These are phyloP conservation scores for Brachirus orientalis DNA, from an alignment of 2,113 vertebrate genomes.

Conservation along the genomic window DNA sequence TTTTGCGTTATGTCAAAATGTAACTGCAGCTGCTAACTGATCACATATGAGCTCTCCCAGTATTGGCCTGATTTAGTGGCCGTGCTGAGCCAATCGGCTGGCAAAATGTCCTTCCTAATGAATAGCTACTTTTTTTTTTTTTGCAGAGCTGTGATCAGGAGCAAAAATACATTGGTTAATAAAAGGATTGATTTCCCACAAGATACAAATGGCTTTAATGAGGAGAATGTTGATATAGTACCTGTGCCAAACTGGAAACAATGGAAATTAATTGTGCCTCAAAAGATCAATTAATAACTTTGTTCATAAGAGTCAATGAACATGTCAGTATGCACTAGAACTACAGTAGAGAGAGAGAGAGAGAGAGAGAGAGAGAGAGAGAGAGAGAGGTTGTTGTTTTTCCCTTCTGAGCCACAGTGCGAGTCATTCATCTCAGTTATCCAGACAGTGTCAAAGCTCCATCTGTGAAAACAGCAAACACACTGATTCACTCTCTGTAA, in stretches of 20 bases:
- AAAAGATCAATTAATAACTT: slow-evolving; percentile 9
- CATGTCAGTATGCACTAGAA: not conserved
- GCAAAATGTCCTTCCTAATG: slow-evolving; percentile 38
- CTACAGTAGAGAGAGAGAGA: not conserved
- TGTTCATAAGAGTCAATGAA: slow-evolving; percentile 8
- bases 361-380: no score
- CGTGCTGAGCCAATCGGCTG: slow-evolving; percentile 50
- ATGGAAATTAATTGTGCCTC: not conserved
- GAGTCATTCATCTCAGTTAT: slow-evolving; percentile 80
- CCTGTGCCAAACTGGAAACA: slow-evolving; percentile 23
- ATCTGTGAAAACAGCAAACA: slow-evolving; percentile 81
- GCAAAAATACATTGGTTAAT: slow-evolving; percentile 21
- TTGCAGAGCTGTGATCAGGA: slow-evolving; percentile 43
- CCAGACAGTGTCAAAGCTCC: slow-evolving; percentile 77
- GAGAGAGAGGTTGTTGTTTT: slow-evolving; percentile 52
- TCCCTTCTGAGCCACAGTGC: slow-evolving; percentile 56
- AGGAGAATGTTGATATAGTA: slow-evolving; percentile 11
- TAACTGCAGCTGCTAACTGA: slow-evolving; percentile 47
- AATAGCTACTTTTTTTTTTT: slow-evolving; percentile 43
- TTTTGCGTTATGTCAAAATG: slow-evolving; percentile 23
- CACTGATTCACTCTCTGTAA: slow-evolving; percentile 68
- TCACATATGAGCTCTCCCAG: slow-evolving; percentile 46
- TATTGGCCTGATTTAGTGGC: slow-evolving; percentile 29
- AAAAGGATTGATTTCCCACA: slow-evolving; percentile 24
- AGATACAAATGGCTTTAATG: not conserved